Conservation (phyloP, 1,140 invertebrate species). For the Physella acuta region DNA sequence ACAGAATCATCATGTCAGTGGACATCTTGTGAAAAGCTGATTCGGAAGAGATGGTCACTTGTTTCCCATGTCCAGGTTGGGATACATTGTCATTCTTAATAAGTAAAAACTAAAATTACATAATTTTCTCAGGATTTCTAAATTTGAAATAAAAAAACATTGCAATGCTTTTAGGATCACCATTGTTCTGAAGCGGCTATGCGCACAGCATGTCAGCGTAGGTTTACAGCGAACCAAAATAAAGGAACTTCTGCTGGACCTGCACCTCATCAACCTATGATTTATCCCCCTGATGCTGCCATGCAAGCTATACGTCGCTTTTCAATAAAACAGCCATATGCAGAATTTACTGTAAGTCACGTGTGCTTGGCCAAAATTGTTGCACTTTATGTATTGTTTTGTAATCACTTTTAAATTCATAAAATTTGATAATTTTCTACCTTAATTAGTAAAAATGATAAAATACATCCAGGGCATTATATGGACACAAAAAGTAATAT, state of each 20-base stretch:
- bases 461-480: no score
- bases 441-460: no score
- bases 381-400: no score
- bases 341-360: slow-evolving; percentile 52
- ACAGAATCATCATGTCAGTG: slow-evolving; percentile 53
- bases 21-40: slow-evolving; percentile 57
- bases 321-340: slow-evolving; percentile 47
- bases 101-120: no score
- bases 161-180: slow-evolving; percentile 46
- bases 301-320: slow-evolving; percentile 56
- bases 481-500: no score
- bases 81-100: no score
- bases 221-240: slow-evolving; percentile 36
- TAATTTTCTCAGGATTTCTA: no score
- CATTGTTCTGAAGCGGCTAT: slow-evolving; percentile 53
- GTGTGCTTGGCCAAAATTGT: no score
- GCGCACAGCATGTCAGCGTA: slow-evolving; percentile 38
- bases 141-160: no score
- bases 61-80: slow-evolving; percentile 58
- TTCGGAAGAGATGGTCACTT: slow-evolving; percentile 56
- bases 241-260: not conserved
- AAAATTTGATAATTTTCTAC: no score
- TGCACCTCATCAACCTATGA: slow-evolving; percentile 34
- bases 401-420: no score
- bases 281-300: slow-evolving; percentile 57